These are phyloP conservation scores for Polypedilum vanderplanki DNA, from an alignment of 1,140 invertebrate species.

Conservation along the genomic window DNA sequence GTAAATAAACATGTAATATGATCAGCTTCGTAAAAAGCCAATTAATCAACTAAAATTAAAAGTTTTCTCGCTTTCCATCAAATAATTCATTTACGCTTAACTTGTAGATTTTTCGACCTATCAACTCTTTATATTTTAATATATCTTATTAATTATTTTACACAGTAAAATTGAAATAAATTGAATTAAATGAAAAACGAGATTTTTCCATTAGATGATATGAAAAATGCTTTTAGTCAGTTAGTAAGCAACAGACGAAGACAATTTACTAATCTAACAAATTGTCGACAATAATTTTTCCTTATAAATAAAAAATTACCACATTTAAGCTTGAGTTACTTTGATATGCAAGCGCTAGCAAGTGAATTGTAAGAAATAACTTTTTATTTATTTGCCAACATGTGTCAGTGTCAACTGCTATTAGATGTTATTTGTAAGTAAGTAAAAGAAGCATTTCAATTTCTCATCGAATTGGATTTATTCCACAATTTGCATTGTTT, in stretches of 20 bases:
- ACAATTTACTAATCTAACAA: slow-evolving; percentile 19
- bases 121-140: no score
- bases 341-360: neutral
- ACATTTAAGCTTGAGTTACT: neutral
- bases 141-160: no score
- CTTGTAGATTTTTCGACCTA: no score
- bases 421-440: neutral
- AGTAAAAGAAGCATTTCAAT: neutral
- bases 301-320: slow-evolving; percentile 12
- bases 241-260: neutral
- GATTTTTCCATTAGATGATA: neutral
- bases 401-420: neutral
- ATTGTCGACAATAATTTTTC: slow-evolving; percentile 14
- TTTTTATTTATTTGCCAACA: neutral
- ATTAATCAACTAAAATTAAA: no score
- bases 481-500: neutral
- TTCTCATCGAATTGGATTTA: neutral
- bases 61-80: no score
- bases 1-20: no score
- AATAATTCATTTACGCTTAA: no score
- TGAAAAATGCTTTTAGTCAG: neutral
- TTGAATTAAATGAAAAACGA: neutral
- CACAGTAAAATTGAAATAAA: no score
- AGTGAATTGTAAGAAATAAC: slow-evolving; percentile 11
- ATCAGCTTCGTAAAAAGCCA: no score